Conservation (phyloP, 2,113 vertebrate genomes). For the Saccopteryx leptura region DNA sequence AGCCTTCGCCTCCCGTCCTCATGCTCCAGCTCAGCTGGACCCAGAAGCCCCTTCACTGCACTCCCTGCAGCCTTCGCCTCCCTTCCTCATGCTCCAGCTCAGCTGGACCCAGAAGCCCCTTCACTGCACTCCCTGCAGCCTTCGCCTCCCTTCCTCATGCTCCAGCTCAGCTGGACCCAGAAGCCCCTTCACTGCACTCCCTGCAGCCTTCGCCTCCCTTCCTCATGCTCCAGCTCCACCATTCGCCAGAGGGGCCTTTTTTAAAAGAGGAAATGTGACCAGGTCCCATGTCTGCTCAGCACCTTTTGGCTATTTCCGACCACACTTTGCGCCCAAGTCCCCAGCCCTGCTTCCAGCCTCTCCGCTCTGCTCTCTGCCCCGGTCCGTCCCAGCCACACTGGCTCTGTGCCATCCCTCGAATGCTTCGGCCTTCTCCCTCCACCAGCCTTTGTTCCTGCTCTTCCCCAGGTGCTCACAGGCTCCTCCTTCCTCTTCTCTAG, state of each 20-base stretch:
- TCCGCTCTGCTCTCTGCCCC: background rate
- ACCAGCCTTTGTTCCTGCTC: background rate
- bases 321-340: background rate
- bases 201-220: background rate
- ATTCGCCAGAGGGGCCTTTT: background rate
- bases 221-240: background rate
- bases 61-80: background rate
- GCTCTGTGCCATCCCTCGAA: background rate
- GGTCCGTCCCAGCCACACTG: background rate
- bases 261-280: background rate
- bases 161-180: background rate
- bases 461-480: background rate
- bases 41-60: background rate
- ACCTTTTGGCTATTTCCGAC: background rate
- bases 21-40: too few species aligned
- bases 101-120: too few species aligned
- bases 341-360: background rate
- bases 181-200: background rate
- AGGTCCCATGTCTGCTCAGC: background rate
- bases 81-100: background rate
- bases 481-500: conserved; percentile 31
- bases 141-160: background rate
- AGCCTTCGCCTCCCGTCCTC: too few species aligned
- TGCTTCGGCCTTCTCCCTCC: background rate
- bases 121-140: background rate